Evolutionary conservation across 1,140 invertebrate species (phyloP), one percentile per base, ranked within the genome.

Genomic region (Pachypsylla venusta): DNA sequence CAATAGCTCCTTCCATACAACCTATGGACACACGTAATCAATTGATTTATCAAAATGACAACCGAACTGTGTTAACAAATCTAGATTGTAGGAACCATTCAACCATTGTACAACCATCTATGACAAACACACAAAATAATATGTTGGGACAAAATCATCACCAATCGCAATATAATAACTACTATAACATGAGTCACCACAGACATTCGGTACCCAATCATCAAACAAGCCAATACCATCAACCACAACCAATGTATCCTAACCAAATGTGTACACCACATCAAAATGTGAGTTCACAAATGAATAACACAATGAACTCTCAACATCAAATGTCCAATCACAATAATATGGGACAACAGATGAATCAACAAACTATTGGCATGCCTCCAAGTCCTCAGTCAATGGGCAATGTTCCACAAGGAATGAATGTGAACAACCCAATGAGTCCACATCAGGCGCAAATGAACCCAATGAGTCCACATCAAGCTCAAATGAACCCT

Each of bases 381-480:
- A 35, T 35, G 30, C 10, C 10, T 35, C 30, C 10, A 12, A 16
- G 30, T 35, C 30, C 30, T 35, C 30, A 35, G 10, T 12, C 16
- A 16, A 48, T 48, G n/a, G 4, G 16, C 42, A 19, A 22, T 3
- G 22, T 10, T 22, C 42, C 4, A n/a, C 16, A n/a, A 48, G 42
- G n/a, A n/a, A n/a, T n/a, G n/a, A n/a, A n/a, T n/a, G n/a, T n/a
- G n/a, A 4, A 10, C 4, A 7, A 5, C n/a, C 4, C 42, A 5
- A 5, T 48, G 42, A 48, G 42, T 48, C 42, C 42, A 19, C 42
- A 48, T n/a, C 42, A 48, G 42, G n/a, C n/a, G n/a, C n/a, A n/a
- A n/a, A n/a, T n/a, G n/a, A n/a, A n/a, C n/a, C n/a, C n/a, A n/a
- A n/a, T n/a, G n/a, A n/a, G n/a, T n/a, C n/a, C n/a, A n/a, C n/a